Evolutionary conservation across 2,797 vertebrate species (phyloP), one percentile per base, ranked within the genome.

Genomic region (Nannoperca obscura): DNA sequence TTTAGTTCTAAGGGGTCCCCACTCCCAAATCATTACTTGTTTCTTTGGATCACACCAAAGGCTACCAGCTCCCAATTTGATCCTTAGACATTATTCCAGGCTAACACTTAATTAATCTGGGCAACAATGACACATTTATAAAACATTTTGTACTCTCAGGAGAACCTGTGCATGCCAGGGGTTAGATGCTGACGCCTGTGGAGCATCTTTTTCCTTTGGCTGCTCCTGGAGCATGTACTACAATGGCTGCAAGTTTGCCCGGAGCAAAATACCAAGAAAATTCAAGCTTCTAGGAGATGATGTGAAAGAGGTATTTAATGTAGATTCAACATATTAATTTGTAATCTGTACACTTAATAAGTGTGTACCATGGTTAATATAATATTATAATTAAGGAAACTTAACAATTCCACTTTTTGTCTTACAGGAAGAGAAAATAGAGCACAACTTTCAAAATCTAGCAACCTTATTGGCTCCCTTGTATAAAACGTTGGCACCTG

Each of bases 171-270:
- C 97, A 68, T 99, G 99, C 87, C 99, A 99, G 93, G 99, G 99
- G 73, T 95, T 98, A 90, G 94, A 99, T 78, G 94, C 96, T 79
- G 97, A 98, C 1, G 96, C 95, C 70, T 96, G 97, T 81, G 99
- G 99, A 84, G 99, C 99, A 86, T 99, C 99, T 40, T 99, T 99
- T 94, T 99, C 99, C 42, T 99, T 99, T 47, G 99, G 99, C 63
- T 99, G 99, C 86, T 99, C 99, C n/a, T 99, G 98, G 99, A 99
- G 99, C 90, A 99, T 99, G 99, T 99, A 99, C 90, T 99, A 99
- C 90, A 99, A 99, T 46, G 99, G 99, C 72, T 99, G 99, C 94
- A 99, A 99, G 91, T 99, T 99, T 95, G 98, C 98, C 80, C 95
- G 98, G 89, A 99, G 99, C 94, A 99, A 99, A 96, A 93, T 97